Evolutionary conservation across 2,888 invertebrate species (phyloP).

Genomic region (Lasioglossum pauxillum): DNA sequence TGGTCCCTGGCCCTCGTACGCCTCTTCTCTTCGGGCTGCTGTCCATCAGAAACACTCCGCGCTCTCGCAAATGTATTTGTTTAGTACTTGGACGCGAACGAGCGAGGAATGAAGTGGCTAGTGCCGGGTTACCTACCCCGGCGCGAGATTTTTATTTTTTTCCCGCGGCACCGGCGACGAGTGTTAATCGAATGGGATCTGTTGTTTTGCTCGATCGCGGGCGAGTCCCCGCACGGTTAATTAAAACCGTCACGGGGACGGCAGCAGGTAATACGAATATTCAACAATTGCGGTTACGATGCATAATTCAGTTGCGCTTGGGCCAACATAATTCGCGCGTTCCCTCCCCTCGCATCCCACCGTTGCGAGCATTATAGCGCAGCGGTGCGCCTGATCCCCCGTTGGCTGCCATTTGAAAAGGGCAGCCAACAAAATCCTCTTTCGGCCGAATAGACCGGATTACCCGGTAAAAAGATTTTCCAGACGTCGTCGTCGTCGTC

Average conservation of each 20-base stretch:
- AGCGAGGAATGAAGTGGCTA: neutral
- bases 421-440: conserved; percentile 44
- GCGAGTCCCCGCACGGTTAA: conserved; percentile 14
- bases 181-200: neutral
- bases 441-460: conserved; percentile 40
- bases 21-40: neutral
- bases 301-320: neutral
- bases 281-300: conserved; percentile 29
- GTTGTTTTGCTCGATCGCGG: neutral
- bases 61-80: conserved; percentile 30
- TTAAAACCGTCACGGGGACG: conserved; percentile 13
- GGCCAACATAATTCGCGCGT: conserved; percentile 9
- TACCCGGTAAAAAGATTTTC: conserved; percentile 45
- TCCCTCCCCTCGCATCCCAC: neutral
- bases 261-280: neutral
- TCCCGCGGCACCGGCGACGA: no score
- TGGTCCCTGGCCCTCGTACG: neutral
- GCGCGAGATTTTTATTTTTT: neutral
- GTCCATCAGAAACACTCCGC: conserved; percentile 7
- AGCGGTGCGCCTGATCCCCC: conserved; percentile 23
- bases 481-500: conserved; percentile 3
- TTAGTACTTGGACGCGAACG: conserved; percentile 2
- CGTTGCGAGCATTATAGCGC: conserved; percentile 8
- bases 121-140: neutral
- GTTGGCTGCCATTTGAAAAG: conserved; percentile 37